Evolutionary conservation across 30 jellyfish, hydroid and myxozoan genomes (phyloP).

Genomic region (Aurelia aurita): DNA sequence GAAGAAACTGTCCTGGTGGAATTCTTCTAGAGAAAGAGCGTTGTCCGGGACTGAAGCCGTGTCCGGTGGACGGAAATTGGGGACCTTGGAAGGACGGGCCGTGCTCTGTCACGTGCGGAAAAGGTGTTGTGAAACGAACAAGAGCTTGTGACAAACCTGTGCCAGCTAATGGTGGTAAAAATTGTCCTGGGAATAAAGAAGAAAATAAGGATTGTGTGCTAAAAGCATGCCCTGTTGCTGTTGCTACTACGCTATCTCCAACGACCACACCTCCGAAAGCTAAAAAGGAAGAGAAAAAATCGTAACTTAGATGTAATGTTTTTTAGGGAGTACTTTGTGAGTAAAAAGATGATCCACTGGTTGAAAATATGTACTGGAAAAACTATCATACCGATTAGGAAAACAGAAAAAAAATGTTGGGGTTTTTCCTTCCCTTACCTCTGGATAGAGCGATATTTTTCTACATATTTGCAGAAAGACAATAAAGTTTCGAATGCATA

Average conservation of each 20-base stretch:
- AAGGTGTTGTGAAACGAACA: slow-evolving; percentile 30
- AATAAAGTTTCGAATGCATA: no score
- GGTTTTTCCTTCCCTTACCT: no score
- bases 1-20: slow-evolving; percentile 2
- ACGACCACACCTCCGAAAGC: neutral
- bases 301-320: no score
- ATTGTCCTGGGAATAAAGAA: slow-evolving; percentile 50
- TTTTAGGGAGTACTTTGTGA: no score
- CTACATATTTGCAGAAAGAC: no score
- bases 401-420: no score
- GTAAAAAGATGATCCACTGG: neutral
- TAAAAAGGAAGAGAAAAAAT: no score
- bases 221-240: slow-evolving; percentile 45
- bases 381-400: no score
- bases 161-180: slow-evolving; percentile 62
- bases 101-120: slow-evolving; percentile 68
- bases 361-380: no score
- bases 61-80: slow-evolving; percentile 58
- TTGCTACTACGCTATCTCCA: neutral
- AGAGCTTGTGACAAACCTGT: slow-evolving; percentile 58
- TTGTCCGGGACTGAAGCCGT: slow-evolving; percentile 18
- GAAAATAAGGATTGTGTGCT: slow-evolving; percentile 25
- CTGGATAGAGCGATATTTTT: no score
- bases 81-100: slow-evolving; percentile 18
- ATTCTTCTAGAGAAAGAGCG: neutral